Base-by-base conservation (phyloP, 1,140 invertebrate genomes). In the Macrobrachium rosenbergii region DNA sequence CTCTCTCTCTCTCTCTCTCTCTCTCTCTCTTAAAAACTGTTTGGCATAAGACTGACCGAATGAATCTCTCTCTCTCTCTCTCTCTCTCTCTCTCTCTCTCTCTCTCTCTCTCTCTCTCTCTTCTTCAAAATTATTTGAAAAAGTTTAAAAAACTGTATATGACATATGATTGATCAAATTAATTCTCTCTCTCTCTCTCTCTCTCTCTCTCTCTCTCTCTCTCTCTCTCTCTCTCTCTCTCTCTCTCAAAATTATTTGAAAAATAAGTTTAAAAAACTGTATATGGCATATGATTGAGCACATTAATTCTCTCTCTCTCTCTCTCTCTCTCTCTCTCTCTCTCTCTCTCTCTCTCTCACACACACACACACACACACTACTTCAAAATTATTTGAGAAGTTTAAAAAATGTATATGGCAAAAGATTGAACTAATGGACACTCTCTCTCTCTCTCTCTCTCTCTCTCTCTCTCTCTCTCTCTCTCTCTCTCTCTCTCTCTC, bases 351-450 rank as follows among this genome's bases (percentile, higher is more conserved):
- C 45, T 60, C 77, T 60, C 12, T 60, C 52, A 72, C n/a, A 72
- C 67, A 72, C 67, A 72, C 67, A 72, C 67, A 72, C 67, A 72
- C 67, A 72, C n/a, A 72, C n/a, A 72, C 67, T 73, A 73, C 12
- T 17, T 73, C 14, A 17, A 17, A 16, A 73, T 28, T 17, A 16
- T 16, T 73, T 17, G 14, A 73, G 11, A 73, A 16, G 23, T 73
- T 17, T 73, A 73, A 16, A 17, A 16, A 73, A 16, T 28, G 23
- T 73, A 73, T 73, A 73, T 73, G 23, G 14, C 14, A 16, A 17
- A 16, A 28, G 12, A 63, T 63, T 14, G 14, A 23, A 17, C 72
- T 73, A 23, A 17, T 23, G 14, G 23, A 17, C 72, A 17, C 16
- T 73, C 16, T 79, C 76, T 79, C 6, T 19, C 76, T 79, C 5